Conservation (phyloP, 2,113 vertebrate species). For the Orycteropus afer region DNA sequence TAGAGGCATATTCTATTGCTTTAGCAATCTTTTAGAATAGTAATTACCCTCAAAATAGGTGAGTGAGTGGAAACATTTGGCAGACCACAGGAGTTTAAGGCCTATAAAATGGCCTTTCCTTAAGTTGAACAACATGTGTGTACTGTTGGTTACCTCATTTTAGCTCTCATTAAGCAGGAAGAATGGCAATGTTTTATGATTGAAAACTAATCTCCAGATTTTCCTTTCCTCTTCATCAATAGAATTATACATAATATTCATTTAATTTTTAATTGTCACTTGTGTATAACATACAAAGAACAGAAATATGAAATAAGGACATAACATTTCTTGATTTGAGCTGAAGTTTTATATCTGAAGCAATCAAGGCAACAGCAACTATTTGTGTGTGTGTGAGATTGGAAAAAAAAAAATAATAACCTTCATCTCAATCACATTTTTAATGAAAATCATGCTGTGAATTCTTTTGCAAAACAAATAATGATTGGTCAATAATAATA, state of each 20-base stretch:
- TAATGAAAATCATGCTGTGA: neutral
- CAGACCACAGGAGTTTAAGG: conserved; percentile 49
- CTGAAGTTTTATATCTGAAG: conserved; percentile 5
- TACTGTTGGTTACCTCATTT: conserved; percentile 40
- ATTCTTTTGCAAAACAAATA: neutral
- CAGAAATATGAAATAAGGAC: neutral
- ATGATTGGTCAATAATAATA: neutral
- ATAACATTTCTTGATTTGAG: neutral
- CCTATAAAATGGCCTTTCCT: conserved; percentile 46
- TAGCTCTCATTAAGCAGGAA: conserved; percentile 58
- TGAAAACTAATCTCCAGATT: neutral
- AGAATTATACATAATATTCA: neutral
- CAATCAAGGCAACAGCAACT: neutral
- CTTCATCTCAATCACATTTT: neutral
- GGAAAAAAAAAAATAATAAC: neutral
- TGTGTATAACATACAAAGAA: neutral
- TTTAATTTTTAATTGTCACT: conserved; percentile 1
- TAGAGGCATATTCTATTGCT: conserved; percentile 4
- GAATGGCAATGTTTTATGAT: neutral
- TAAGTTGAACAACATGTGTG: conserved; percentile 30
- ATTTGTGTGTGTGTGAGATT: neutral
- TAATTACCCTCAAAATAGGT: conserved; percentile 50
- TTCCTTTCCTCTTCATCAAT: neutral
- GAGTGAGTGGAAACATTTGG: conserved; percentile 56
- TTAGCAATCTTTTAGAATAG: neutral